Conservation (phyloP, 2,888 invertebrate genomes). For the Tricholauxania praeusta region DNA sequence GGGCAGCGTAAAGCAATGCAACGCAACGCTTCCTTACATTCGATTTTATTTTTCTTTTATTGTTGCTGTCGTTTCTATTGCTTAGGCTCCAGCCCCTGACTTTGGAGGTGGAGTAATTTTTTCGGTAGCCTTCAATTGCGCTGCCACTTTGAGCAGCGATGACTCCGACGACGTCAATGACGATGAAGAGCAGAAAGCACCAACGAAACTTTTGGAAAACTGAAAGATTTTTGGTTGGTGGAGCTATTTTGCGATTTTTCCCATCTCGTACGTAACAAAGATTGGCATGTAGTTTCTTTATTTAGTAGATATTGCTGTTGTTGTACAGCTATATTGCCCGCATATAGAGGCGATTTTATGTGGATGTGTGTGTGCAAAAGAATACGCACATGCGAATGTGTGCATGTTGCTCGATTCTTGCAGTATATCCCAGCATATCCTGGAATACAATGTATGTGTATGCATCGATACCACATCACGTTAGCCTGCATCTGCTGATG, state of each 20-base stretch:
- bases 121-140: constrained; percentile 37
- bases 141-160: not conserved
- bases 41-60: not conserved
- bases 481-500: no score
- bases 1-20: not conserved
- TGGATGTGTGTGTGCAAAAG: not conserved
- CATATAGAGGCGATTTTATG: not conserved
- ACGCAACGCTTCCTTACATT: no score
- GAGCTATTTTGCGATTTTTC: constrained; percentile 55
- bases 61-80: constrained; percentile 40
- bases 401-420: not conserved
- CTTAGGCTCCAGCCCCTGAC: not conserved
- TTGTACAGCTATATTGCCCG: not conserved
- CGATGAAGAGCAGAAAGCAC: constrained; percentile 50
- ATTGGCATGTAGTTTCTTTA: not conserved
- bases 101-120: constrained; percentile 30
- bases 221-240: constrained; percentile 62
- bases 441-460: no score
- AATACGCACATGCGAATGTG: not conserved
- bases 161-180: not conserved
- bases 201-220: constrained; percentile 58
- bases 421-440: no score
- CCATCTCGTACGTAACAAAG: constrained; percentile 5
- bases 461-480: no score
- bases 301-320: not conserved